Evolutionary conservation across 2,797 vertebrate species (phyloP), one percentile per base, ranked within the genome.

Genomic region (Smutsia temminckii): DNA sequence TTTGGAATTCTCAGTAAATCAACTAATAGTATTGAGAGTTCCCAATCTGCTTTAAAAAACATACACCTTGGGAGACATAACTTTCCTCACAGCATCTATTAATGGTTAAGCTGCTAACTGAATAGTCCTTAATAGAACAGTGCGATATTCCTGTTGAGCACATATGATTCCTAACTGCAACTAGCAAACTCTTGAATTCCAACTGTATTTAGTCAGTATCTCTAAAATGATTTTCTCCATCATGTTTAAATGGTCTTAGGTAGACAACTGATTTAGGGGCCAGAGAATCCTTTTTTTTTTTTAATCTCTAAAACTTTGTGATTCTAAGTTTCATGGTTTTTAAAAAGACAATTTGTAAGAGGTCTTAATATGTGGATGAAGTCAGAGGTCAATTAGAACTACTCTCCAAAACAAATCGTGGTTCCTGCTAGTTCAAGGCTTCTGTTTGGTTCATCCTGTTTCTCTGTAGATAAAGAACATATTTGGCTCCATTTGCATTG

Each of bases 341-440:
- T 46, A 46, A n/a, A 61, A 91, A 95, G 61, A 72, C 29, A 21
- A 80, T 63, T 89, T 83, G n/a, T 79, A 84, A 88, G 42, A 69
- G 17, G 17, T 11, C 40, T 32, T 21, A 64, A 80, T 49, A 40
- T 29, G 25, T 55, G 16, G 25, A 78, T 53, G 42, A 93, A 63
- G 2, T 53, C n/a, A 34, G 25, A 86, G 40, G 34, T 86, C 34
- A 83, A 32, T 69, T 57, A 79, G 46, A 88, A 49, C n/a, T 18
- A 66, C 16, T 68, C 13, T 16, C 57, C 37, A 84, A 25, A 64
- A 80, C n/a, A 72, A 40, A 80, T 71, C 10, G 37, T 20, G 40
- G 40, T 69, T 5, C 6, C 18, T 17, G 10, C 34, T 72, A 78
- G 29, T n/a, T 59, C 25, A 42, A 89, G n/a, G 12, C 13, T 81